Evolutionary conservation across 2,797 vertebrate genomes (phyloP).

Genomic region (Enteromius unitaeniatus): DNA sequence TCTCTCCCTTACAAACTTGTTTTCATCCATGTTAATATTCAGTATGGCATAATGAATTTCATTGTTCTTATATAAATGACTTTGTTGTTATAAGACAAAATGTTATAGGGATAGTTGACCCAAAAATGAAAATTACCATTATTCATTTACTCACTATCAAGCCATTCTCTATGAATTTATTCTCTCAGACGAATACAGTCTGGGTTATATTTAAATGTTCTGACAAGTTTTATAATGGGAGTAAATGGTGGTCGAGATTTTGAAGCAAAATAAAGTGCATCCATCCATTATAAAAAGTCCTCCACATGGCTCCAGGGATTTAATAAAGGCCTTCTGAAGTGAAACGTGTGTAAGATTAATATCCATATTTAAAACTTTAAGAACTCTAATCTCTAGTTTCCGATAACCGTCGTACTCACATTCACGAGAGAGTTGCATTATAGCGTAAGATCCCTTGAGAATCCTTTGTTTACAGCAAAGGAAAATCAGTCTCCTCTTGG

Average conservation of each 20-base stretch:
- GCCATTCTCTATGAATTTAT: not conserved
- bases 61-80: not conserved
- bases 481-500: no score
- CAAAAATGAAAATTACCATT: not conserved
- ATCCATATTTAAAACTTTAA: no score
- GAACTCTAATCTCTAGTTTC: no score
- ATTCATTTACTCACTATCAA: not conserved
- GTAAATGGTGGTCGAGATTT: not conserved
- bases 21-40: not conserved
- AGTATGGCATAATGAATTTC: not conserved
- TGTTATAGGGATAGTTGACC: not conserved
- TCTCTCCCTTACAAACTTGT: no score
- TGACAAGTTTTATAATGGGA: not conserved
- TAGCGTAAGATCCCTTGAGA: no score
- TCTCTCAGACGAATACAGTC: not conserved
- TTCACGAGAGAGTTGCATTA: no score
- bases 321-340: not conserved
- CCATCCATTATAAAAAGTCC: not conserved
- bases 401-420: no score
- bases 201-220: not conserved
- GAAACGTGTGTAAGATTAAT: not conserved
- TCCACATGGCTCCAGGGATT: not conserved
- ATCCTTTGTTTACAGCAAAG: no score
- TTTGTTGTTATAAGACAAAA: not conserved
- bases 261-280: not conserved